Base-by-base conservation (phyloP, 2,888 invertebrate species). In the Melanophora roralis region DNA sequence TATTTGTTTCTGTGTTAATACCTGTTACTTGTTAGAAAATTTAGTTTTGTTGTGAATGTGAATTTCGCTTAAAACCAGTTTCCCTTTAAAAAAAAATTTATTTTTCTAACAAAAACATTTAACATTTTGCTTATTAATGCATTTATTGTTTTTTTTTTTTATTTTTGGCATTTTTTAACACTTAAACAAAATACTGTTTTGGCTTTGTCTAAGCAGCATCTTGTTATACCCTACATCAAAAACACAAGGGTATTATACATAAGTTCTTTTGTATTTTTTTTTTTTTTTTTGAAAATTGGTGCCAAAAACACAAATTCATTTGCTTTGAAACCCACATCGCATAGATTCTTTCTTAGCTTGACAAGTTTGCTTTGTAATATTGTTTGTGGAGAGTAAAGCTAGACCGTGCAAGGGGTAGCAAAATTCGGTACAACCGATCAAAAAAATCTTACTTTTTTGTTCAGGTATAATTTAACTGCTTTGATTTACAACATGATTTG, bases 401-500 rank as follows among this genome's bases (percentile, higher is more conserved):
- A n/a, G n/a, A n/a, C n/a, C n/a, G n/a, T n/a, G n/a, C n/a, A n/a
- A n/a, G n/a, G n/a, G n/a, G n/a, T n/a, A n/a, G n/a, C n/a, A n/a
- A n/a, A n/a, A n/a, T n/a, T n/a, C n/a, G n/a, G n/a, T n/a, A n/a
- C n/a, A n/a, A n/a, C n/a, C n/a, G n/a, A n/a, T n/a, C n/a, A n/a
- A n/a, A n/a, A n/a, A n/a, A n/a, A n/a, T n/a, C n/a, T n/a, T n/a
- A n/a, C n/a, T n/a, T n/a, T 67, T 45, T 64, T 77, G 34, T 64
- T 19, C 76, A 64, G 76, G 69, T 77, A 77, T 69, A 40, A 49
- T 53, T 49, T 60, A 32, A 32, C 19, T 71, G 1, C 49, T 64
- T 64, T 51, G 49, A 64, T 68, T 55, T 68, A 68, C 73, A 73
- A 67, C 78, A 78, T 68, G 78, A 78, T 68, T 78, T 78, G 64